Evolutionary conservation across 2,888 invertebrate species (phyloP), one percentile per base, ranked within the genome.

Genomic region (Sialis fuliginosa): DNA sequence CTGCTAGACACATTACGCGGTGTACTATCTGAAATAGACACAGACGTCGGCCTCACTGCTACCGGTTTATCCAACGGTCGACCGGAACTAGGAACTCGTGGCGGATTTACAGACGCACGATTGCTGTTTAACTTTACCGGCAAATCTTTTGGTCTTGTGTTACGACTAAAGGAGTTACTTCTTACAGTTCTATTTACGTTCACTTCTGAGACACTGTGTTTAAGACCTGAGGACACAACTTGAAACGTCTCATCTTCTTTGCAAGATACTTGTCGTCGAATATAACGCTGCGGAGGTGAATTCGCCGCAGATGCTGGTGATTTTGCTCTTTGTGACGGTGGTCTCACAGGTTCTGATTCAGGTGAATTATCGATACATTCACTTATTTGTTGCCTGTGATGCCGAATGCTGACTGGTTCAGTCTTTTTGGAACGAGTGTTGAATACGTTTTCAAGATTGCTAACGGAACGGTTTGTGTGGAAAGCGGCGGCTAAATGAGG

Each of bases 381-480:
- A 9, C 39, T 39, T 3, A 8, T 13, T 22, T 9, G 12, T n/a
- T 9, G 39, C 31, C 39, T 34, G 12, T 9, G 31, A 33, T 39
- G 39, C 31, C 30, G 13, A 30, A 42, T 42, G 10, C 10, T 30
- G 6, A 31, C 30, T 32, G 42, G 22, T 6, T 31, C 6, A n/a
- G 42, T 30, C n/a, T 22, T 22, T 9, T 42, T 42, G 13, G 10
- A 30, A 4, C 42, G 13, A 30, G 55, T 61, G 42, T 55, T 52
- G 50, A 62, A 66, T 6, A 65, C 60, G 54, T 64, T 63, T 51
- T 66, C 66, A 44, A 65, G 55, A 55, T 66, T 65, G 6, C 65
- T 66, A 55, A 64, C 64, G 10, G 65, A 66, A 40, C 65, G 57
- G 10, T 63, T 59, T 54, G 63, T 65, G 37, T 60, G 58, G 8